Conservation (phyloP, 1,140 invertebrate species). For the Drosophila quadrilineata region DNA sequence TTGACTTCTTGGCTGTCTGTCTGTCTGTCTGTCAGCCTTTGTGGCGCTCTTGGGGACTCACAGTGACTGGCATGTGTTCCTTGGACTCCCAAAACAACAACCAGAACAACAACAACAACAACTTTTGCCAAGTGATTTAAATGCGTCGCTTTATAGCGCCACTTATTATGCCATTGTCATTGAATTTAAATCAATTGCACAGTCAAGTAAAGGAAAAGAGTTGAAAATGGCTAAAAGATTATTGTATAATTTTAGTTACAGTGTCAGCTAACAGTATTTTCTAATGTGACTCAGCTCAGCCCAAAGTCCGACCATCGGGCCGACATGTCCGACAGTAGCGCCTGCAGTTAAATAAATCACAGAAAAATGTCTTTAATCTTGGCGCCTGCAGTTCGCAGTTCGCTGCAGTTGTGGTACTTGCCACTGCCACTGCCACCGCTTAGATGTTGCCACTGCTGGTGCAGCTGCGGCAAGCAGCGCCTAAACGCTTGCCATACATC, state of each 20-base stretch:
- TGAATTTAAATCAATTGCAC: conserved; percentile 58
- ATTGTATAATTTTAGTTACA: too few relatives aligned
- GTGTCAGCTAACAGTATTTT: conserved; percentile 1
- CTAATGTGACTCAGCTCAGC: too few relatives aligned
- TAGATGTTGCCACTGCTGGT: conserved; percentile 20
- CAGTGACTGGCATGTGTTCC: conserved; percentile 22
- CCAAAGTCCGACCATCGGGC: too few relatives aligned
- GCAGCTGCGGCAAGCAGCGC: conserved; percentile 14
- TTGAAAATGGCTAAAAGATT: too few relatives aligned
- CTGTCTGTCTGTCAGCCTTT: background rate
- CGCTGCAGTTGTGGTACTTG: conserved; percentile 35
- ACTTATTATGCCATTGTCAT: conserved; percentile 71
- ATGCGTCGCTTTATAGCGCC: conserved; percentile 67
- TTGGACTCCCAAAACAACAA: background rate
- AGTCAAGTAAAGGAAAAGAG: conserved; percentile 6
- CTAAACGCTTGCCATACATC: conserved; percentile 66
- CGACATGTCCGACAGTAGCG: conserved; percentile 68
- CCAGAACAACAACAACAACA: conserved; percentile 4
- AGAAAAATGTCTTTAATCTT: conserved; percentile 75
- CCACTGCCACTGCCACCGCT: conserved; percentile 20
- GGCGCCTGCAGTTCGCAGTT: conserved; percentile 42
- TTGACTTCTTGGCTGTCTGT: conserved; percentile 8
- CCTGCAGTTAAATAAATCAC: conserved; percentile 70
- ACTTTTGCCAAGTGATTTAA: conserved; percentile 64
- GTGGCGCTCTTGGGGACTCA: conserved; percentile 22